Evolutionary conservation across 2,888 invertebrate species (phyloP), one percentile per base, ranked within the genome.

Genomic region (Mechanitis mazaeus): DNA sequence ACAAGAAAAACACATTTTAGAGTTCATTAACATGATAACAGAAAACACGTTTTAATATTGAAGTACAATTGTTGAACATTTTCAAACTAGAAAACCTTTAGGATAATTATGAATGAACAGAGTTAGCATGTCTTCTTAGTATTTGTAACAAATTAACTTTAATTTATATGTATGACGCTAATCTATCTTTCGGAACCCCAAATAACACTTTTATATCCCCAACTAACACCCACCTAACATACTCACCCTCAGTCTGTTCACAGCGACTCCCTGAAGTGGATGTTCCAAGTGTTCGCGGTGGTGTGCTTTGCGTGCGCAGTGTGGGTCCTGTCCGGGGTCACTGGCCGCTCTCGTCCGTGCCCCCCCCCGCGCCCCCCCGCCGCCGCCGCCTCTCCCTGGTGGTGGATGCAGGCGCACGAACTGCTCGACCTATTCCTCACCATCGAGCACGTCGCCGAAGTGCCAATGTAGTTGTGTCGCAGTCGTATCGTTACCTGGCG

Each of bases 201-300:
- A 20, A 20, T 47, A 47, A 47, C 47, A 50, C 28, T 28, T 28
- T 28, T 31, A 50, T 11, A 28, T 31, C 50, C 31, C 4, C 7
- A 50, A 50, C 50, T 31, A 31, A 7, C 31, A 50, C 31, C 28
- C 3, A 31, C 50, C 50, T 50, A 50, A 53, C 33, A 38, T 31
- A 55, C 35, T 53, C 31, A 45, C 33, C 38, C 7, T 58, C 80
- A 83, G 83, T 78, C 58, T 85, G 60, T 83, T 84, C 81, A 60
- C 85, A 90, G 90, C 89, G 85, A 85, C 66, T 75, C 83, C 2
- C 63, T 87, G 12, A 86, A 83, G 71, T 80, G 83, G 67, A 75
- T 87, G 68, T 84, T 89, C 77, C 88, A 88, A 77, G 5, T 85
- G 54, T 85, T 90, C 72, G 90, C 88, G 2, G 78, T 87, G 33